Evolutionary conservation across 2,797 vertebrate species (phyloP).

Genomic region (Hylomyscus alleni): DNA sequence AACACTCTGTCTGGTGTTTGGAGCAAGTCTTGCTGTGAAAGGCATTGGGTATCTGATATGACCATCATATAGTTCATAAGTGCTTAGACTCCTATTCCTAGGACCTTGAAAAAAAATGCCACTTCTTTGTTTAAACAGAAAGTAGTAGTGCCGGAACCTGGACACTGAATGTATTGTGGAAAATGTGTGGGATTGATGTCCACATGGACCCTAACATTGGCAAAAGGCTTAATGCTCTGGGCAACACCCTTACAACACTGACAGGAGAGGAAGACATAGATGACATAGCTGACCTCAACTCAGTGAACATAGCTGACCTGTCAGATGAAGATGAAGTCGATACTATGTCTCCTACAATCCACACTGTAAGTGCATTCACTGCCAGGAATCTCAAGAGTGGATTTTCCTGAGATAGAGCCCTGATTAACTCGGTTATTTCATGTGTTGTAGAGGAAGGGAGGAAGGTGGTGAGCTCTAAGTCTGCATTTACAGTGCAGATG

Average conservation of each 20-base stretch:
- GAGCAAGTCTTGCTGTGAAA: background rate
- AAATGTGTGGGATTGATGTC: slow-evolving; percentile 99
- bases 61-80: background rate
- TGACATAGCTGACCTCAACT: slow-evolving; percentile 97
- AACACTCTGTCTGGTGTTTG: background rate
- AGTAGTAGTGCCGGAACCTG: slow-evolving; percentile 99
- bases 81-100: slow-evolving; percentile 25
- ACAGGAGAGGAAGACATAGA: slow-evolving; percentile 98
- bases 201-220: slow-evolving; percentile 99
- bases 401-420: slow-evolving; percentile 36
- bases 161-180: slow-evolving; percentile 99
- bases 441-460: background rate
- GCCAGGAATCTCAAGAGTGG: background rate
- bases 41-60: background rate
- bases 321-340: slow-evolving; percentile 98
- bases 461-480: slow-evolving; percentile 2
- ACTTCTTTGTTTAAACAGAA: slow-evolving; percentile 88
- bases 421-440: background rate
- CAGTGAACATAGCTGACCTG: slow-evolving; percentile 95
- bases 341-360: slow-evolving; percentile 95
- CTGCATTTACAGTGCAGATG: background rate
- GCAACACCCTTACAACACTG: slow-evolving; percentile 97
- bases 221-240: slow-evolving; percentile 97
- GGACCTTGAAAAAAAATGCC: background rate
- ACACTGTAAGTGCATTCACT: slow-evolving; percentile 91